Evolutionary conservation across 2,797 vertebrate genomes (phyloP), one percentile per base, ranked within the genome.

Genomic region (Amphiprion clarkii): DNA sequence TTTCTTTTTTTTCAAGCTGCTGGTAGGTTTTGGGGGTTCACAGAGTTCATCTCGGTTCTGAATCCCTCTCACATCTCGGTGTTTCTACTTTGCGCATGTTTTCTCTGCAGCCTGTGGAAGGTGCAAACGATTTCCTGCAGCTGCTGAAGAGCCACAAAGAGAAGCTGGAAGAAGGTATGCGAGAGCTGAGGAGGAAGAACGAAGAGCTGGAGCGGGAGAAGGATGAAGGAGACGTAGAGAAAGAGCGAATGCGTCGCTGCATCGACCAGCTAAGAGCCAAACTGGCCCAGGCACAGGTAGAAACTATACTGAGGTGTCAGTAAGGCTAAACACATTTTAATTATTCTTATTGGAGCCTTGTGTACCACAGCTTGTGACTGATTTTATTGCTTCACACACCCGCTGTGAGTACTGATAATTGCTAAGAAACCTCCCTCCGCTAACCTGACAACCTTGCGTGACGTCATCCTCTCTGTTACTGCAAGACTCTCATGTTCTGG

Each of bases 81-180:
- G 12, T 4, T 46, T 78, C 46, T 52, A 4, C 66, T 5, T 52
- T 12, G n/a, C 9, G 4, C 29, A 0, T 40, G 16, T 73, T 19
- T 6, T 67, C 16, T 56, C 60, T 3, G 6, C 86, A 95, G 95
- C 94, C 93, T 1, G 79, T 79, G 12, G 94, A 94, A 64, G 93
- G 92, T 29, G 84, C 88, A 3, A 96, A 94, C 2, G 93, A 95
- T 5, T 92, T 94, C 79, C 92, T 95, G 21, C 94, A 92, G 84
- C 55, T 94, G 69, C 87, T 94, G 54, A 95, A 95, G 81, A 92
- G 84, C 84, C 93, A 94, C 77, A 95, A 95, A 76, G 95, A 95
- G 19, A 93, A 94, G 59, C 66, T 95, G 65, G 95, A 96, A 66
- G 94, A 94, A 80, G 91, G 85, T 2, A 92, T 95, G 90, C 89